phyloP scores from a whole-genome alignment of 1,140 invertebrate species.

The Pogonognathellus flavescens region DNA sequence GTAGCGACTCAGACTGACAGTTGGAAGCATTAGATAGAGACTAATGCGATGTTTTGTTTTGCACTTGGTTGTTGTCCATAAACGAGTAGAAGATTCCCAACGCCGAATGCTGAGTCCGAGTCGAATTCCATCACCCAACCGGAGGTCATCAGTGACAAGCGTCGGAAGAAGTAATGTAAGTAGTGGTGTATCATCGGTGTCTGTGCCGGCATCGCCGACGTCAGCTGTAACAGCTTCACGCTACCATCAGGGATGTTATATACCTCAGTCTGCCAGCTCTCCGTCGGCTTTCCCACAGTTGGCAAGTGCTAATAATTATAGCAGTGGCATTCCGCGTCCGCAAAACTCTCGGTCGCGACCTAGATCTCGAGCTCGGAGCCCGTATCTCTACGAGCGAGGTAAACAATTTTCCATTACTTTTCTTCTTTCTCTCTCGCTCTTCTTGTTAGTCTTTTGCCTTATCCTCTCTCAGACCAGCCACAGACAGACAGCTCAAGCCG shows the following conservation, averaged over 20 bases:
- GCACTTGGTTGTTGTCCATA: background rate
- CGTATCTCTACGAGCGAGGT: constrained; percentile 34
- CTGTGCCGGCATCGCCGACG: constrained; percentile 57
- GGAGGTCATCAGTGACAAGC: constrained; percentile 49
- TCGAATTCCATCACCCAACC: constrained; percentile 51
- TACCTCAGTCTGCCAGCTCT: constrained; percentile 52
- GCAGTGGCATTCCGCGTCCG: constrained; percentile 28
- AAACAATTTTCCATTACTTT: constrained; percentile 33
- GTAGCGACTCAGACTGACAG: background rate
- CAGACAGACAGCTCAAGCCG: background rate
- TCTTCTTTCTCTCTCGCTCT: background rate
- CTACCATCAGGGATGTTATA: constrained; percentile 55
- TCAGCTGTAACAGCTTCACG: constrained; percentile 37
- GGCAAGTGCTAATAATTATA: constrained; percentile 27
- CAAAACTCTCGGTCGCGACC: constrained; percentile 41
- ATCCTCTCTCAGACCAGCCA: background rate
- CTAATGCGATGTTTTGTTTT: background rate
- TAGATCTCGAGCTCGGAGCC: constrained; percentile 36
- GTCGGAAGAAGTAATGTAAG: constrained; percentile 45
- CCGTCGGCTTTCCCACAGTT: constrained; percentile 54
- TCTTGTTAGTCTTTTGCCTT: background rate
- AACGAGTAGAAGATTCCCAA: background rate
- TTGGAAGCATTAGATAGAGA: background rate
- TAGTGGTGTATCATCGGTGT: constrained; percentile 51
- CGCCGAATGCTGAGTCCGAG: constrained; percentile 38